Evolutionary conservation across 2,113 vertebrate genomes (phyloP).

Genomic region (Oncorhynchus masou): DNA sequence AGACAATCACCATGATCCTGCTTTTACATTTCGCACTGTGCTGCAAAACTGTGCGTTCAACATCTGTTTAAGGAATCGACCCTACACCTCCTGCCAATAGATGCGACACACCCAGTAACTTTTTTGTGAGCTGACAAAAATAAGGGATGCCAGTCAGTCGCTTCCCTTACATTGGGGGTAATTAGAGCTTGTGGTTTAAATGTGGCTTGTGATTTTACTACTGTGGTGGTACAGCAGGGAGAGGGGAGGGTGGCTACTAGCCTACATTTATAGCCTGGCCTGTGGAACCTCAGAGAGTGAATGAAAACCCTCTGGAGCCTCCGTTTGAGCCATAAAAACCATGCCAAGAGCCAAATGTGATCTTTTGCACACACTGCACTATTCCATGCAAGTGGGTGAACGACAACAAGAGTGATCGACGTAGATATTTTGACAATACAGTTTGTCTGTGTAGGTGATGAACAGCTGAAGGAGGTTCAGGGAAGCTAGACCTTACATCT

Average conservation of each 20-base stretch:
- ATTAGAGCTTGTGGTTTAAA: background rate
- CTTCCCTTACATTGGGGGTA: background rate
- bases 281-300: background rate
- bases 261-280: background rate
- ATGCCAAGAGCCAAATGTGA: background rate
- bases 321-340: background rate
- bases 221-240: background rate
- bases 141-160: background rate
- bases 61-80: too few relatives aligned
- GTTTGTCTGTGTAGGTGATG: background rate
- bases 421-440: background rate
- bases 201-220: background rate
- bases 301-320: constrained; percentile 1
- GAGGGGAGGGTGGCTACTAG: background rate
- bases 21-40: background rate
- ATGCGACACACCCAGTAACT: background rate
- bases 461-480: background rate
- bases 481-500: background rate
- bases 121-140: background rate
- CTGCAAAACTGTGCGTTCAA: too few relatives aligned
- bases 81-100: background rate
- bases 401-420: background rate
- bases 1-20: background rate
- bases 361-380: background rate
- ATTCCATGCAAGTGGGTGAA: background rate